Evolutionary conservation across 2,797 vertebrate species (phyloP).

Genomic region (Gadopsis marmoratus): DNA sequence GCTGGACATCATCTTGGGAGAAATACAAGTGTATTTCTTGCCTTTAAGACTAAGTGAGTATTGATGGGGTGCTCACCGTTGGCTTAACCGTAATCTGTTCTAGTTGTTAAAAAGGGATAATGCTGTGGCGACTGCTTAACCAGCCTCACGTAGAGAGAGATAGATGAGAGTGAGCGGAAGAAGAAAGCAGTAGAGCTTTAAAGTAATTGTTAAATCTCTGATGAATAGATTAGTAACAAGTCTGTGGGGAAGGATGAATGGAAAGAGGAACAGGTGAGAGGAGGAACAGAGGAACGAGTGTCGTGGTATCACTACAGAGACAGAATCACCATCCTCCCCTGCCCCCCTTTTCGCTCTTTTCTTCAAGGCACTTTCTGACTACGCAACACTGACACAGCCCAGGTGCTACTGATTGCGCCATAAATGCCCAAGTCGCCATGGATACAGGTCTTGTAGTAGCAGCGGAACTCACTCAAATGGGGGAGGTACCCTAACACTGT

Average conservation of each 20-base stretch:
- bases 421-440: neutral
- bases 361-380: conserved; percentile 5
- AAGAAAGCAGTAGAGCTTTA: conserved; percentile 31
- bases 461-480: neutral
- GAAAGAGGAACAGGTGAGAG: conserved; percentile 30
- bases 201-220: conserved; percentile 51
- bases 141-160: conserved; percentile 8
- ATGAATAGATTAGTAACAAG: conserved; percentile 58
- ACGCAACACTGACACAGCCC: neutral
- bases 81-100: conserved; percentile 47
- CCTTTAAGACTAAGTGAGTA: conserved; percentile 27
- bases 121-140: neutral
- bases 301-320: conserved; percentile 46
- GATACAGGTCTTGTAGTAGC: neutral
- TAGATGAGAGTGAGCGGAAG: neutral
- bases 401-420: neutral
- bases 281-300: conserved; percentile 27
- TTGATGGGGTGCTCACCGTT: conserved; percentile 13
- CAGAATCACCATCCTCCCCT: conserved; percentile 29
- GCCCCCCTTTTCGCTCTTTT: neutral
- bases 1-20: neutral
- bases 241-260: conserved; percentile 50
- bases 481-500: neutral
- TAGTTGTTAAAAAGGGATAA: conserved; percentile 41
- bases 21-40: neutral